phyloP scores from a whole-genome alignment of 2,113 vertebrate genomes.

The Aix galericulata region DNA sequence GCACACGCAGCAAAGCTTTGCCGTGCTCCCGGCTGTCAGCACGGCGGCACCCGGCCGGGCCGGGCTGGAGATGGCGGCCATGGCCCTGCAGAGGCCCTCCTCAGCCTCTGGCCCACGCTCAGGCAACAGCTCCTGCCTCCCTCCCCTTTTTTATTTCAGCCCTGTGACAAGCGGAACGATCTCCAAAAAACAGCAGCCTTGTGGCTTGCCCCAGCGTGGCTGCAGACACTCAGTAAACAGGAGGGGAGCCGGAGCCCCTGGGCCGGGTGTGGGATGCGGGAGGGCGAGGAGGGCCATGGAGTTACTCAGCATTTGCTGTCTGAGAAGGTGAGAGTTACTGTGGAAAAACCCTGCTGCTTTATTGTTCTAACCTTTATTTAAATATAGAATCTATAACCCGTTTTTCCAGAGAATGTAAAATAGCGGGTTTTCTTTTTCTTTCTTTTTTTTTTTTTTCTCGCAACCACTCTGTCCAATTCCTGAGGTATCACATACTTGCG shows the following conservation, averaged over 20 bases:
- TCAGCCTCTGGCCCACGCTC: not conserved
- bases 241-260: constrained; percentile 4
- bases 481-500: constrained; percentile 62
- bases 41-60: not conserved
- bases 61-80: not conserved
- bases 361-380: constrained; percentile 78
- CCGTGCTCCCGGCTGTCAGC: not conserved
- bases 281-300: not conserved
- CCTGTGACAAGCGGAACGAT: constrained; percentile 1
- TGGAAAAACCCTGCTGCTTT: constrained; percentile 73
- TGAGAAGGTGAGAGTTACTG: constrained; percentile 68
- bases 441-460: constrained; percentile 16
- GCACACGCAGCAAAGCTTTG: not conserved
- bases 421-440: not conserved
- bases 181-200: constrained; percentile 35
- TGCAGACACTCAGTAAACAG: constrained; percentile 62
- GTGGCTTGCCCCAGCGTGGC: constrained; percentile 58
- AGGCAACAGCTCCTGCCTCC: not conserved
- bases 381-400: constrained; percentile 69
- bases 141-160: not conserved
- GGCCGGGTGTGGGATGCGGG: not conserved
- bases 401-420: constrained; percentile 73
- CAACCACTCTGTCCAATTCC: constrained; percentile 34
- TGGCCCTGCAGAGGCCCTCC: not conserved
- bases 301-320: constrained; percentile 73